A percentile compares a stretch with the other conserved stretches of the same genome.
phyloP scores from a whole-genome alignment of 2,888 invertebrate genomes.

The Muscina levida region DNA sequence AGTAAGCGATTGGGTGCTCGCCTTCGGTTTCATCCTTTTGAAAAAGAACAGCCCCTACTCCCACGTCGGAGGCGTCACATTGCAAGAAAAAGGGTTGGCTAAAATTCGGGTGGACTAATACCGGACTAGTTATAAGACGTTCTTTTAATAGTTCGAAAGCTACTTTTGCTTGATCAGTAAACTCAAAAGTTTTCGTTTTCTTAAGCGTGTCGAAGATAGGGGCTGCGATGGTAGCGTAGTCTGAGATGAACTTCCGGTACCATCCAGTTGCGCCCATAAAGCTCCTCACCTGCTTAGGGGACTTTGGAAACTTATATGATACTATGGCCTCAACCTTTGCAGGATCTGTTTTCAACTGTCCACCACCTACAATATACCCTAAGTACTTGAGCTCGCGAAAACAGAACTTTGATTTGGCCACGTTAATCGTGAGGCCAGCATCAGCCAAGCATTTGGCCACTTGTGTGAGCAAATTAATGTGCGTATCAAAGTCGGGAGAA shows the following conservation, averaged over 20 bases:
- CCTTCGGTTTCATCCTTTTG: too few relatives aligned
- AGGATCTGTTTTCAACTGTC: neutral
- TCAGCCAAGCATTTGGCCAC: neutral
- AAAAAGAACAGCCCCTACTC: too few relatives aligned
- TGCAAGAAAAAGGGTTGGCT: neutral
- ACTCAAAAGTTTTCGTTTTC: neutral
- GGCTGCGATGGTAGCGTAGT: too few relatives aligned
- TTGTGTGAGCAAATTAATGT: neutral
- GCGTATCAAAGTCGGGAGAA: too few relatives aligned
- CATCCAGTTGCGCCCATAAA: too few relatives aligned
- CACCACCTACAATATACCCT: neutral
- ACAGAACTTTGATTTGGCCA: neutral
- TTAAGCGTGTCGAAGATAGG: neutral
- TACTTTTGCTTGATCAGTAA: neutral
- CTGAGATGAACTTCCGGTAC: too few relatives aligned
- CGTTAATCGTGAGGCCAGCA: conserved; percentile 1
- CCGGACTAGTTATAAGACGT: neutral
- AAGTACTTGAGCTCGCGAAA: neutral
- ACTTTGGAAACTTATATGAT: neutral
- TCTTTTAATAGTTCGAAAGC: neutral
- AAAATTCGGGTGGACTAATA: neutral
- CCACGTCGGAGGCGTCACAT: conserved; percentile 2
- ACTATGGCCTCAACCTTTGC: neutral
- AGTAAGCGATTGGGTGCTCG: too few relatives aligned
- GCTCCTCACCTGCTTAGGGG: neutral